Evolutionary conservation across 2,888 invertebrate species (phyloP), one percentile per base, ranked within the genome.

Genomic region (Synergus umbraculus): DNA sequence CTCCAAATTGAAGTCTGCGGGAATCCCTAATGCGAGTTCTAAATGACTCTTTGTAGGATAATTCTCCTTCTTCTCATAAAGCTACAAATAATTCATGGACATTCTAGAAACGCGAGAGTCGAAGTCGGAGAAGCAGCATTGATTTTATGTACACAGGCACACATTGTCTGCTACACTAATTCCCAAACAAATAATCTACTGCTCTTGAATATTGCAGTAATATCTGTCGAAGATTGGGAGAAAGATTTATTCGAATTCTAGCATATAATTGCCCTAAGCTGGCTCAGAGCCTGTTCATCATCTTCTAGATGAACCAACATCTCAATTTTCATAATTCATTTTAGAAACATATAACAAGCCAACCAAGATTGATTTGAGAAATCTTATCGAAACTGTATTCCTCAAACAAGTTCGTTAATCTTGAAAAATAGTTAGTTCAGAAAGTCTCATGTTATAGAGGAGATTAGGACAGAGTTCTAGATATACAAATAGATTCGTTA

Each of bases 41-140:
- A 69, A 69, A 69, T 69, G 69, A 69, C 69, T 69, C 69, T 69
- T 69, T 69, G 69, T 69, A 49, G 69, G 69, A 69, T 69, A 69
- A 69, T 69, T 69, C 69, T 69, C 69, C 49, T 69, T 69, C 49
- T 69, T 69, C 69, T 69, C 69, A 49, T 69, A 69, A 69, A 49
- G 69, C 69, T 49, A 69, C 69, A 58, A 69, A 69, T 69, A 69
- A 69, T 69, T 69, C 69, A 69, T 69, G 69, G 49, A 69, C 69
- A 69, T 69, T 49, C 69, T 69, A 46, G 29, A 46, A 49, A 22
- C 46, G 15, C 29, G 58, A 49, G 15, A 69, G 15, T 49, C 69
- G 49, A 69, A 49, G 49, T 49, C 69, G 29, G 49, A 69, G 29
- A 29, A 29, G 4, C 41, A n/a, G 29, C 49, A 49, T 69, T 49